Evolutionary conservation across 2,888 invertebrate species (phyloP).

Genomic region (Seira ritae): DNA sequence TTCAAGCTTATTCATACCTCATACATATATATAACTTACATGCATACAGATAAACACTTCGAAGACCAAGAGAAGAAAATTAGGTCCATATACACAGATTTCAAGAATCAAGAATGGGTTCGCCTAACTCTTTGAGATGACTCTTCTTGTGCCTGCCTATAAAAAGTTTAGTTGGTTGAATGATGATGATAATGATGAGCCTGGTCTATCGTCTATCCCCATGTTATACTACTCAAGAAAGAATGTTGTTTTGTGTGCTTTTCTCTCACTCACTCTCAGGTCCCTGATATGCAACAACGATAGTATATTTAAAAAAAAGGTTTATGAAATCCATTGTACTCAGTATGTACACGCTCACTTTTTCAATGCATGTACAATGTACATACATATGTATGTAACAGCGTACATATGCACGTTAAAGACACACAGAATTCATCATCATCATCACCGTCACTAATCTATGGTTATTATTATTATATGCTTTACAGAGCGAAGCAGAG

Average conservation of each 20-base stretch:
- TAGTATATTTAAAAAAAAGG: constrained; percentile 15
- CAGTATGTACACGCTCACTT: constrained; percentile 4
- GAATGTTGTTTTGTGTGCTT: constrained; percentile 19
- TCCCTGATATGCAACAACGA: constrained; percentile 17
- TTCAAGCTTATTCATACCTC: not conserved
- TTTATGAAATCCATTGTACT: not conserved
- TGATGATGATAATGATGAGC: constrained; percentile 21
- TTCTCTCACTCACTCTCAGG: too few species aligned
- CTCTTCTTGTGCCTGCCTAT: not conserved
- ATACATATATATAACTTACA: not conserved
- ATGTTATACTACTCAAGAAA: constrained; percentile 11
- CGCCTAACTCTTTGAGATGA: not conserved
- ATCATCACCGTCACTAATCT: not conserved
- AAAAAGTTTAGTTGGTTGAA: not conserved
- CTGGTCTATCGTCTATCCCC: too few species aligned
- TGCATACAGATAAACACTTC: not conserved
- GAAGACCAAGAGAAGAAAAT: constrained; percentile 3
- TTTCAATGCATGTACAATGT: not conserved
- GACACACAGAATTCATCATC: constrained; percentile 2
- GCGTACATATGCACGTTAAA: constrained; percentile 18
- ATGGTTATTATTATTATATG: too few species aligned
- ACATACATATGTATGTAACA: too few species aligned
- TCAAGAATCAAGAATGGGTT: constrained; percentile 12
- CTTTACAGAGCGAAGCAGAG: too few species aligned
- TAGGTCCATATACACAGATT: constrained; percentile 10